Base-by-base conservation (phyloP, 2,888 invertebrate species). In the Blomia tropicalis region DNA sequence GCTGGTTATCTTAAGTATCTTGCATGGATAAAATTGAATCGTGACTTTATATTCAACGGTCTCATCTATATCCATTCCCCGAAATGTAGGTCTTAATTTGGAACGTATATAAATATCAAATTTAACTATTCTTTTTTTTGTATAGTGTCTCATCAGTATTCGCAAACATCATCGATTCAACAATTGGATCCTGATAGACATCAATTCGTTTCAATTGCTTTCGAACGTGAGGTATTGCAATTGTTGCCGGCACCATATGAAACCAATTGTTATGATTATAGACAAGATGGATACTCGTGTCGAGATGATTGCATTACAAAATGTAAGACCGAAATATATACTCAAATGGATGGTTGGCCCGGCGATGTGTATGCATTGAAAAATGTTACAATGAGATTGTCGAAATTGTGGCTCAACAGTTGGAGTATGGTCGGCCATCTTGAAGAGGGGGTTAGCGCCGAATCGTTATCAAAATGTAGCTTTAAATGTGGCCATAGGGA, bases 1-100 rank as follows among this genome's bases (percentile, higher is more conserved):
- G 62, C 44, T 1, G 62, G 44, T 44, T 56, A 62, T 62, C 56
- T 62, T 23, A 62, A 62, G 31, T 62, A 62, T 29, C 30, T 62
- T 22, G 62, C 62, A 4, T 62, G 58, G 56, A 62, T 62, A 22
- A 31, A 43, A 19, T 31, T 62, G 17, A 62, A 62, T 31, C 54
- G 62, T 25, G 62, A 62, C 43, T 62, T 41, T 22, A 31, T 62
- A 19, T 56, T 62, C 19, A 62, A 62, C 41, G 62, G 62, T 5
- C 36, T 62, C 1, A 25, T 62, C 30, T 62, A 56, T 30, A 58
- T 62, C 56, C 62, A 62, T 58, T 44, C 54, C 41, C 56, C 62
- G 25, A 43, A 58, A 54, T 32, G 62, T 62, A 56, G 56, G 54
- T 53, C 5, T 29, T 27, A 25, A 19, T 47, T 47, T 4, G 23